Base-by-base conservation (phyloP, 2,797 vertebrate genomes). In the Peromyscus melanophrys region DNA sequence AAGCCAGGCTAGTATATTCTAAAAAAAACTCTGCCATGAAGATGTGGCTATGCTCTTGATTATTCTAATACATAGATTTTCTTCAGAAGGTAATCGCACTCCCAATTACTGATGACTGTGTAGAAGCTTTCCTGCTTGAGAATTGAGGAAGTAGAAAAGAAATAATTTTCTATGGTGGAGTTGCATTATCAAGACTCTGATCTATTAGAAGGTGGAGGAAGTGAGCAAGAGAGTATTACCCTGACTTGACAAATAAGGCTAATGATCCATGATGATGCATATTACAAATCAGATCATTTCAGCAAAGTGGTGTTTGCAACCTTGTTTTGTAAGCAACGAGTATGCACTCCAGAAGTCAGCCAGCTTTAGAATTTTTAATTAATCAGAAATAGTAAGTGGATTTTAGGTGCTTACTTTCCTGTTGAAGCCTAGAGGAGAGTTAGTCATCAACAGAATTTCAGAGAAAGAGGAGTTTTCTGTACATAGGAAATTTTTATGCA, bases 361-460 rank as follows among this genome's bases (percentile, higher is more conserved):
- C 81, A 49, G n/a, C n/a, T 96, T 92, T 88, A 59, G 57, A 59
- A 84, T 40, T 85, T 91, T 93, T 93, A 96, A 96, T 96, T 96
- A 59, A 95, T 96, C 94, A 91, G 71, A 97, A 96, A 84, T 92
- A 65, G 77, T 95, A 96, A 93, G 80, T 91, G 43, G 77, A 78
- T 89, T 67, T 25, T 78, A 93, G 81, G n/a, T 69, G 63, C 90
- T 89, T 84, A 71, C 16, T 87, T 97, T 57, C 25, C 19, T 86
- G 11, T 40, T 90, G 77, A 94, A 86, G 17, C 9, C 12, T 90
- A 49, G 17, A 95, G 23, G 34, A 75, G 73, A 73, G 46, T 69
- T 92, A 94, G 86, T 25, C 34, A 96, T 86, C 69, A 81, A 71
- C 9, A 90, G 63, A 82, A 52, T 67, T 92, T 61, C 46, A 92